These are phyloP conservation scores for Hymenochirus boettgeri DNA, from an alignment of 2,113 vertebrate species.

Conservation along the genomic window DNA sequence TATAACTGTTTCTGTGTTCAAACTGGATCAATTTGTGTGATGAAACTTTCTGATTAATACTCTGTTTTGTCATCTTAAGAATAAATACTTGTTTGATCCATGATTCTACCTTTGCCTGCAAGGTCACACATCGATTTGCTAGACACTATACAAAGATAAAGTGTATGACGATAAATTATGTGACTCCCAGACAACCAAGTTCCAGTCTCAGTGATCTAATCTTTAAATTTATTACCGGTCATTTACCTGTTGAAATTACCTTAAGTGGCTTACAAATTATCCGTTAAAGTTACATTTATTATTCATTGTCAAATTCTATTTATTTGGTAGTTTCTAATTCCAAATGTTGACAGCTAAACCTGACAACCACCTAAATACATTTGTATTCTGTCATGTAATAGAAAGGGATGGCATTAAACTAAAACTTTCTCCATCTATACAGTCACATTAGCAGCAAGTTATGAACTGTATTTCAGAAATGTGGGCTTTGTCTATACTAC, in stretches of 20 bases:
- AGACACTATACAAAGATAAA: background rate
- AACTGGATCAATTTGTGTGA: background rate
- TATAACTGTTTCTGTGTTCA: no score
- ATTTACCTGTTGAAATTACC: conserved; percentile 14
- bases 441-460: no score
- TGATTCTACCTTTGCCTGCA: background rate
- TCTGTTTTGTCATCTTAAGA: background rate
- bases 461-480: no score
- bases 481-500: no score
- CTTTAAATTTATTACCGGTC: conserved; percentile 10
- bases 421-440: no score
- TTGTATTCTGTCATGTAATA: no score
- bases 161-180: conserved; percentile 2
- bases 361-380: background rate
- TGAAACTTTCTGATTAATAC: background rate
- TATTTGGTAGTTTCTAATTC: background rate
- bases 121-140: conserved; percentile 10
- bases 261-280: conserved; percentile 1
- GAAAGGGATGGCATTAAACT: no score
- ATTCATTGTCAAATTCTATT: background rate
- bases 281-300: background rate
- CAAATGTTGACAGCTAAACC: background rate
- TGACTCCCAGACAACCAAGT: background rate
- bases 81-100: background rate
- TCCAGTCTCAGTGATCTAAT: conserved; percentile 13